Percentiles rank a stretch among this genome's conserved stretches.
These are phyloP conservation scores for Pelmatolapia mariae DNA, from an alignment of 2,113 vertebrate species.

Conservation along the genomic window DNA sequence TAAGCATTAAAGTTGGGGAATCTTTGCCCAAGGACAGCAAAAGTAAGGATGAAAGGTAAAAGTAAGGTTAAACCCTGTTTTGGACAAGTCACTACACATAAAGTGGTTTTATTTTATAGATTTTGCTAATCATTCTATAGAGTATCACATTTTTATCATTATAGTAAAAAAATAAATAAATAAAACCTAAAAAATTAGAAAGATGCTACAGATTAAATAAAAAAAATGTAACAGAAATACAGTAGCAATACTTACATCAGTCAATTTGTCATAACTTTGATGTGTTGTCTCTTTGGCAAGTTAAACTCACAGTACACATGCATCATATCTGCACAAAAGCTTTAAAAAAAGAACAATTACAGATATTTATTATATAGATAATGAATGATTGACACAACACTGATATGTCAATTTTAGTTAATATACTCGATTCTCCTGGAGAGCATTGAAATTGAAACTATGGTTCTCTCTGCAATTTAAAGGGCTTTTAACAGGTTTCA, in stretches of 20 bases:
- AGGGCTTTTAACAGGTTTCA: background rate
- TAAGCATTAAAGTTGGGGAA: background rate
- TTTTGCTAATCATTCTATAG: background rate
- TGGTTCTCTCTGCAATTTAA: background rate
- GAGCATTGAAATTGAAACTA: background rate
- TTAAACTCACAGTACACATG: background rate
- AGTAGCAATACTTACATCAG: background rate
- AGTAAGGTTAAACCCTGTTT: background rate
- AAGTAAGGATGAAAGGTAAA: background rate
- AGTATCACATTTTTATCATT: background rate
- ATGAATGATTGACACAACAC: rapidly evolving
- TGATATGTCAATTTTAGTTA: background rate
- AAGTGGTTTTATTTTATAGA: background rate
- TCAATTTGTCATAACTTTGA: background rate
- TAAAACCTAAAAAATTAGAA: rapidly evolving
- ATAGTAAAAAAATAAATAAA: background rate
- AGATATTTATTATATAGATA: background rate
- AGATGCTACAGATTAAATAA: background rate
- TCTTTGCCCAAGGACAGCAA: background rate
- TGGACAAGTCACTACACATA: background rate
- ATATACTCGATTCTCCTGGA: background rate
- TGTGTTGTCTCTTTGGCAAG: background rate
- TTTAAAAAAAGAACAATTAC: rapidly evolving
- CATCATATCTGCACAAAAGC: background rate
- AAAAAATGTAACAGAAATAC: background rate